Percentiles rank a stretch among this genome's conserved stretches.
Conservation (phyloP, 2,888 invertebrate species). For the Griposia aprilina region DNA sequence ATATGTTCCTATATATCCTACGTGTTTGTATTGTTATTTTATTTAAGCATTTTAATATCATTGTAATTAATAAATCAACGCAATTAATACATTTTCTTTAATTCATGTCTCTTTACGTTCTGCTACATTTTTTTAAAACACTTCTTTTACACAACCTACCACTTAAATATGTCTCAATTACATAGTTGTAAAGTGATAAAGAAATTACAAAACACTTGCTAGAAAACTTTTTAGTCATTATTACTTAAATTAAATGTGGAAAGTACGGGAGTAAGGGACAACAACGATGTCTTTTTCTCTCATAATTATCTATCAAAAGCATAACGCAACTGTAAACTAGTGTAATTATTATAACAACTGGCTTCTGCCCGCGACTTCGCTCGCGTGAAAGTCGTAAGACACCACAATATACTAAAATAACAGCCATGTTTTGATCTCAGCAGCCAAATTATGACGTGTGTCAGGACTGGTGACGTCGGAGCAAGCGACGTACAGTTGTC, state of each 20-base stretch:
- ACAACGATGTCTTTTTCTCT: conserved; percentile 18
- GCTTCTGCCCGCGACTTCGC: too few relatives aligned
- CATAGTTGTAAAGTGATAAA: background rate
- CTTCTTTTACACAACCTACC: background rate
- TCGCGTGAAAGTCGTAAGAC: too few relatives aligned
- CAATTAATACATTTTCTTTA: background rate
- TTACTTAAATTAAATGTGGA: background rate
- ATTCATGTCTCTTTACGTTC: background rate
- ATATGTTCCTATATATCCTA: background rate
- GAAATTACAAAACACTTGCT: background rate
- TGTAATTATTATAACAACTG: background rate
- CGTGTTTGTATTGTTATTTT: conserved; percentile 4
- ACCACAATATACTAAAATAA: too few relatives aligned
- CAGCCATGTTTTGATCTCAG: too few relatives aligned
- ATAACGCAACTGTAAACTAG: conserved; percentile 29
- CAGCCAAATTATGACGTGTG: too few relatives aligned
- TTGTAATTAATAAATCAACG: background rate
- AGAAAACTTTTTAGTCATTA: background rate
- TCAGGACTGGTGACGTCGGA: too few relatives aligned
- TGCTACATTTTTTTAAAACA: background rate
- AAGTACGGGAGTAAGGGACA: background rate
- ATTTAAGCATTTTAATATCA: background rate
- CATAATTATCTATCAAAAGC: conserved; percentile 8
- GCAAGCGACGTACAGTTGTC: too few relatives aligned
- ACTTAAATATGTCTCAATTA: background rate